phyloP scores from a whole-genome alignment of 2,888 invertebrate genomes.

The Epinotia ramella region DNA sequence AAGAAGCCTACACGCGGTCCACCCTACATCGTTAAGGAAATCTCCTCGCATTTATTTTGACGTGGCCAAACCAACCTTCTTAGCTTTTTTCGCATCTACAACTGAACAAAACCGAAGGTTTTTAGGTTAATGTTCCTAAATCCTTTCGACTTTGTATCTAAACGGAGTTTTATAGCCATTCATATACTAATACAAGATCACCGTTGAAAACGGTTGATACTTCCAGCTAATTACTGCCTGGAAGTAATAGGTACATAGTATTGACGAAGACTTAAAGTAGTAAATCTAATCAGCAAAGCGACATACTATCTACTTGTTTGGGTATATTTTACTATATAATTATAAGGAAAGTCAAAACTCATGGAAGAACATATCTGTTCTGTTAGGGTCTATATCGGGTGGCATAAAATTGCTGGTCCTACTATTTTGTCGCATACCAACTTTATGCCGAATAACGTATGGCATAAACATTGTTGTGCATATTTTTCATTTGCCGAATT shows the following conservation, averaged over 20 bases:
- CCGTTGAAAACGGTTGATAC: background rate
- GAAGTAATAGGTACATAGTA: no score
- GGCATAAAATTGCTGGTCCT: no score
- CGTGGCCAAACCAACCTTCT: conserved; percentile 33
- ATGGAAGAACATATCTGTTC: background rate
- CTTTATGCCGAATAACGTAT: no score
- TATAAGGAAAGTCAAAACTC: conserved; percentile 1
- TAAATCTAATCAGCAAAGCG: background rate
- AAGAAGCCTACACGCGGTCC: conserved; percentile 30
- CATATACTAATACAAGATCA: background rate
- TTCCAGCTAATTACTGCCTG: no score
- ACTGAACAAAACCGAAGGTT: conserved; percentile 35
- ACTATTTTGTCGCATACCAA: no score
- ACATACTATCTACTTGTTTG: background rate
- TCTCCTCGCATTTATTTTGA: conserved; percentile 37
- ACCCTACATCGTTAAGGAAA: conserved; percentile 38
- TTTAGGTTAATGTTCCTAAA: conserved; percentile 35
- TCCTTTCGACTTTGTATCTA: conserved; percentile 26
- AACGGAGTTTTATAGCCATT: conserved; percentile 14
- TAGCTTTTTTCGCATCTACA: conserved; percentile 42
- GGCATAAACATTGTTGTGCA: no score
- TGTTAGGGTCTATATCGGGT: no score
- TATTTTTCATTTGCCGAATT: no score
- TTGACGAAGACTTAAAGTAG: background rate
- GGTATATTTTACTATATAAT: background rate